Percentiles rank a stretch among this genome's conserved stretches.
Conservation (phyloP, 2,797 vertebrate species). For the Anabacerthia variegaticeps region DNA sequence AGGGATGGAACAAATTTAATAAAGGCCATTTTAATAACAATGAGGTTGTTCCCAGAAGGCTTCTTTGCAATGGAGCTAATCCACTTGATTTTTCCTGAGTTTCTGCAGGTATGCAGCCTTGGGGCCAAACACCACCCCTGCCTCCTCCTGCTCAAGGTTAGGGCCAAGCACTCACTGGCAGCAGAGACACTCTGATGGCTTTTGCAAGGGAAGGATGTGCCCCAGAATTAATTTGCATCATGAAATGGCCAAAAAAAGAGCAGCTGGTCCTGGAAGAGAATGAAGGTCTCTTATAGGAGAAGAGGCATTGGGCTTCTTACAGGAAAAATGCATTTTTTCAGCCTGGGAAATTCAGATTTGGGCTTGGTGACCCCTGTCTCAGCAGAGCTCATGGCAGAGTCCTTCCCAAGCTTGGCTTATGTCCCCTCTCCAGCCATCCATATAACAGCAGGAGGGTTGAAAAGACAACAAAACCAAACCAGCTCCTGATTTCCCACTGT, state of each 20-base stretch:
- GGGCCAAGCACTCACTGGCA: not conserved
- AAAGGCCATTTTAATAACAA: not conserved
- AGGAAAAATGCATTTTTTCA: not conserved
- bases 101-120: not conserved
- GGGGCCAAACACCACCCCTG: accelerated
- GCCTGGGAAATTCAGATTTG: not conserved
- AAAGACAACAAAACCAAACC: not conserved
- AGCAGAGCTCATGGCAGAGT: not conserved
- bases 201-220: not conserved
- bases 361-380: not conserved
- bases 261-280: not conserved
- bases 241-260: not conserved
- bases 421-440: not conserved
- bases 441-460: not conserved
- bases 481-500: not conserved
- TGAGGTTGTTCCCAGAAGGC: not conserved
- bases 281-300: not conserved
- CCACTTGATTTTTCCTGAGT: not conserved
- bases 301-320: not conserved
- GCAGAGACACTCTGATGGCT: not conserved
- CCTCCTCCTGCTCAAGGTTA: not conserved
- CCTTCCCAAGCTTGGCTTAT: not conserved
- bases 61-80: not conserved
- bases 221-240: not conserved
- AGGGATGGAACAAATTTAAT: not conserved